Base-by-base conservation (phyloP, 1,140 invertebrate genomes). In the Drosophila miranda region DNA sequence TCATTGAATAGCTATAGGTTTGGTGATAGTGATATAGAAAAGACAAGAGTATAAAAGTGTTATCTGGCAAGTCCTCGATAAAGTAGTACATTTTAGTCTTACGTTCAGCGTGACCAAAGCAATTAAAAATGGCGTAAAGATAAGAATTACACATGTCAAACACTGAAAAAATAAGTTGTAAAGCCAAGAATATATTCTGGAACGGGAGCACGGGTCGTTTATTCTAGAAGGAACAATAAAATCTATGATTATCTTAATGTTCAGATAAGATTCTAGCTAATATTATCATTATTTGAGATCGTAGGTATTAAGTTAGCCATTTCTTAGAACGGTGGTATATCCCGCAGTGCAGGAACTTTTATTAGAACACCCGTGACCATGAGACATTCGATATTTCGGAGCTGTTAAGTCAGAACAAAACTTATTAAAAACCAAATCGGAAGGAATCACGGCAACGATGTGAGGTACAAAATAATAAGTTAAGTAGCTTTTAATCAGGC, bases 401-500 rank as follows among this genome's bases (percentile, higher is more conserved):
- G 19, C 42, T 19, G 30, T 42, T 73, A 42, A 43, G 58, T 73
- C 70, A 73, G 21, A 57, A 43, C 30, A 54, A 50, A 73, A 74
- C 38, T 74, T 60, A 75, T 75, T 75, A 75, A 66, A 59, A 49
- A 30, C 30, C 9, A 59, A 75, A 75, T 74, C 54, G 54, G 50
- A 51, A 46, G 48, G 13, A 75, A 67, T 75, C 54, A 55, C 30
- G 48, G 50, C 34, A n/a, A 28, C 51, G 61, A 75, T 75, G n/a
- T n/a, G 19, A 38, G 42, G 34, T 21, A 43, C 2, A 8, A 28
- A 70, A 75, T 75, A 45, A 30, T 14, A 46, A 38, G 30, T 50
- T 50, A 63, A 84, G 86, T 84, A 58, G 41, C 61, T 75, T 84
- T 71, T 86, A 71, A 86, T 84, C 73, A 66, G 19, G 3, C 3